These are phyloP conservation scores for Etheostoma spectabile DNA, from an alignment of 2,113 vertebrate species.

Conservation along the genomic window DNA sequence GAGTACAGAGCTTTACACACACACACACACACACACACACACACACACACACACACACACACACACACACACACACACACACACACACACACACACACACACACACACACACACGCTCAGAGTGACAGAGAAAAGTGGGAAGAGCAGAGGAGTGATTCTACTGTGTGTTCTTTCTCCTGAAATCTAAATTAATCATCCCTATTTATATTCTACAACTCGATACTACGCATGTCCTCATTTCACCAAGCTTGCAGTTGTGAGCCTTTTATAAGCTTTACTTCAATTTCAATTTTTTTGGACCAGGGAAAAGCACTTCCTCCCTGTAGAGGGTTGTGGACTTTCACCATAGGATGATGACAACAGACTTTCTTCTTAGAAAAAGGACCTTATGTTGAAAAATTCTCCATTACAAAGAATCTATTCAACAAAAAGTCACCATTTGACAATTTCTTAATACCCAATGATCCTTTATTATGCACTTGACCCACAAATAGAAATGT, in stretches of 20 bases:
- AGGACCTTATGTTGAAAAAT: not conserved
- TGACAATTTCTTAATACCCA: too few relatives aligned
- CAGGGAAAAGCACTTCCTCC: not conserved
- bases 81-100: too few relatives aligned
- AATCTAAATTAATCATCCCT: constrained; percentile 40
- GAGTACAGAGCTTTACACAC: constrained; percentile 36
- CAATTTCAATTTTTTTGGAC: not conserved
- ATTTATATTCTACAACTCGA: not conserved
- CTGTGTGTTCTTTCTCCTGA: constrained; percentile 10
- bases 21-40: constrained; percentile 4
- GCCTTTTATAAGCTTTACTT: constrained; percentile 5
- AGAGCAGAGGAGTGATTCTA: not conserved
- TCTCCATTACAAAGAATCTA: not conserved
- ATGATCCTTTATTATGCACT: not conserved
- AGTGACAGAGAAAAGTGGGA: constrained; percentile 6
- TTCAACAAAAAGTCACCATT: not conserved
- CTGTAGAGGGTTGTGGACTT: not conserved
- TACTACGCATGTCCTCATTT: constrained; percentile 25
- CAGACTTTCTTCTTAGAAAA: not conserved
- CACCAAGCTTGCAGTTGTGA: constrained; percentile 9
- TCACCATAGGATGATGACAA: too few relatives aligned
- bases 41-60: too few relatives aligned
- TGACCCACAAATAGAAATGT: too few relatives aligned
- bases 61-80: too few relatives aligned
- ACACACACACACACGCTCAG: not conserved